These are phyloP conservation scores for Muschampia plurimacula DNA, from an alignment of 2,888 invertebrate species.

Conservation along the genomic window DNA sequence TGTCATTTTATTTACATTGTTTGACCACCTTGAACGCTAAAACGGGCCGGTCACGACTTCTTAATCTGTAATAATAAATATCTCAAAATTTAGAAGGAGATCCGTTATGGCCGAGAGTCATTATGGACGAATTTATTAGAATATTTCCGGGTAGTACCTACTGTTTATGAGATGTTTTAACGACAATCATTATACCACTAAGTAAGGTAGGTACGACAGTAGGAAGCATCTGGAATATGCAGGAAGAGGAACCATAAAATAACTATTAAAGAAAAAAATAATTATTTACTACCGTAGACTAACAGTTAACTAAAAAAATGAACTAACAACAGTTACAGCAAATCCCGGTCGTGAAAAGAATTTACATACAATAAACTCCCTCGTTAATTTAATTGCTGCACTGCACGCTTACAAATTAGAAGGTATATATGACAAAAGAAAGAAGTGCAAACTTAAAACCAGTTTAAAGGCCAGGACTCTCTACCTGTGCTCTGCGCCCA, in stretches of 20 bases:
- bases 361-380: constrained; percentile 37
- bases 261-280: not conserved
- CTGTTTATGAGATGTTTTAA: constrained; percentile 13
- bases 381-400: constrained; percentile 37
- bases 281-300: not conserved
- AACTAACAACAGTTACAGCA: not conserved
- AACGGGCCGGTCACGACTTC: constrained; percentile 72
- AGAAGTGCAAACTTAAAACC: constrained; percentile 48
- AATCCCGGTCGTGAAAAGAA: not conserved
- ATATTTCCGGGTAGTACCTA: constrained; percentile 17
- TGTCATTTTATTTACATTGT: constrained; percentile 63
- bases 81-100: constrained; percentile 19
- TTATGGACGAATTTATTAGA: constrained; percentile 12
- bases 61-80: constrained; percentile 27
- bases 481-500: constrained; percentile 52
- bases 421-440: constrained; percentile 41
- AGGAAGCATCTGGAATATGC: not conserved
- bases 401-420: constrained; percentile 41
- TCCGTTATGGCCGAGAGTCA: constrained; percentile 13
- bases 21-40: constrained; percentile 64
- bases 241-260: not conserved
- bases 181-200: not conserved
- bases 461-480: constrained; percentile 47
- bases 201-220: not conserved
- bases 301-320: not conserved